Conservation (phyloP, 2,888 invertebrate genomes). For the Scelioninae gen. 1 region DNA sequence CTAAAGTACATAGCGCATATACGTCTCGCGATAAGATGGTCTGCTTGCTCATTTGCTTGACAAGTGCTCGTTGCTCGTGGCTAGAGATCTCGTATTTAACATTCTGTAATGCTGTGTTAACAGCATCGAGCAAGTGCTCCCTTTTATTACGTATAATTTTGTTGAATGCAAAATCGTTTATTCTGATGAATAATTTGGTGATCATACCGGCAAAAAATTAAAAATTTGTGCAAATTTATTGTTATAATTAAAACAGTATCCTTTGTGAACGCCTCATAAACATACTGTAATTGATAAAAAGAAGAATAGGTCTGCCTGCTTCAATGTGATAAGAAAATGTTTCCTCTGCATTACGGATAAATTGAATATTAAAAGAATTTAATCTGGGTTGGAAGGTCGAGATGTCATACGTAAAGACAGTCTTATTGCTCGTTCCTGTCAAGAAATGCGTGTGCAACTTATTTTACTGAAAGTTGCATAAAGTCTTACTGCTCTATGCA, state of each 20-base stretch:
- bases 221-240: slow-evolving; percentile 9
- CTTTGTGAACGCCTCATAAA: too few relatives aligned
- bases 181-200: slow-evolving; percentile 12
- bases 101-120: slow-evolving; percentile 43
- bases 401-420: slow-evolving; percentile 22
- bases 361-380: slow-evolving; percentile 35
- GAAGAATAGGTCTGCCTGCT: background rate
- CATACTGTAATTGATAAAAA: too few relatives aligned
- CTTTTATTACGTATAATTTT: slow-evolving; percentile 22
- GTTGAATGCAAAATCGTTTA: slow-evolving; percentile 13
- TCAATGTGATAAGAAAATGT: slow-evolving; percentile 5
- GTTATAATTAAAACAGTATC: background rate
- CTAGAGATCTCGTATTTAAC: slow-evolving; percentile 51
- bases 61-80: slow-evolving; percentile 54
- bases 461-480: slow-evolving; percentile 22
- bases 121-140: slow-evolving; percentile 30
- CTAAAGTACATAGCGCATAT: slow-evolving; percentile 18
- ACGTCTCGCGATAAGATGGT: slow-evolving; percentile 58
- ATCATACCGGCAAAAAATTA: background rate
- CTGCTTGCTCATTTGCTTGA: slow-evolving; percentile 62
- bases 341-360: slow-evolving; percentile 21
- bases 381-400: slow-evolving; percentile 16
- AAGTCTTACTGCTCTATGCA: slow-evolving; percentile 16
- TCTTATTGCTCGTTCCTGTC: slow-evolving; percentile 9
- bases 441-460: slow-evolving; percentile 7